Conservation (phyloP, 2,888 invertebrate genomes). For the Resseliella maxima region DNA sequence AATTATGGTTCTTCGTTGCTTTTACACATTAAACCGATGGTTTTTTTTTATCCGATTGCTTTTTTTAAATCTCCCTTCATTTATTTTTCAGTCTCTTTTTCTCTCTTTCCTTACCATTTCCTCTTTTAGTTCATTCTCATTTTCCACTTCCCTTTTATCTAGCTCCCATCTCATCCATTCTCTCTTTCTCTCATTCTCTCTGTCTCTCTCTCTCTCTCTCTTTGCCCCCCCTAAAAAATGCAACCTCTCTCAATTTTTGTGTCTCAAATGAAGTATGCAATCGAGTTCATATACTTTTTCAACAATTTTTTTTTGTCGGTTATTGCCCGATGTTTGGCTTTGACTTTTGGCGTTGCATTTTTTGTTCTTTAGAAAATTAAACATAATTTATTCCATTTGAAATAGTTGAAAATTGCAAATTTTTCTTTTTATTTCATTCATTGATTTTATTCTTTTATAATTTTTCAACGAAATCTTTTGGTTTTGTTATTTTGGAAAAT, state of each 20-base stretch:
- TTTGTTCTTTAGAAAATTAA: background rate
- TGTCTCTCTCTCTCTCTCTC: background rate
- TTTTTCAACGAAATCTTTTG: too few relatives aligned
- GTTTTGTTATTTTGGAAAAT: too few relatives aligned
- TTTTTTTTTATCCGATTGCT: background rate
- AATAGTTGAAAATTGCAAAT: background rate
- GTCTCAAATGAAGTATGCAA: slow-evolving; percentile 17
- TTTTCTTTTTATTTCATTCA: background rate
- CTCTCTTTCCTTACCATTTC: too few relatives aligned
- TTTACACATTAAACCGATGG: background rate
- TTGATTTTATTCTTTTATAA: background rate
- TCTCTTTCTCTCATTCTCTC: background rate
- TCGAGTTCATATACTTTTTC: slow-evolving; percentile 23
- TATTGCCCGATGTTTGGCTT: background rate
- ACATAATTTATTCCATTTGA: background rate
- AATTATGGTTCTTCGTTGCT: slow-evolving; percentile 28
- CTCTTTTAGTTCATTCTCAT: too few relatives aligned
- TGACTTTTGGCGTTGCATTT: background rate
- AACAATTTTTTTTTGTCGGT: background rate
- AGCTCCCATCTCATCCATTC: background rate
- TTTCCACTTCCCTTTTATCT: too few relatives aligned
- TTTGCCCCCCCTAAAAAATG: too few relatives aligned
- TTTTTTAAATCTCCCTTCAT: background rate
- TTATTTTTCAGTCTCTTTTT: background rate
- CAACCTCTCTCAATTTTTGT: background rate